Conservation (phyloP, 2,888 invertebrate genomes). For the Troilus luridus region DNA sequence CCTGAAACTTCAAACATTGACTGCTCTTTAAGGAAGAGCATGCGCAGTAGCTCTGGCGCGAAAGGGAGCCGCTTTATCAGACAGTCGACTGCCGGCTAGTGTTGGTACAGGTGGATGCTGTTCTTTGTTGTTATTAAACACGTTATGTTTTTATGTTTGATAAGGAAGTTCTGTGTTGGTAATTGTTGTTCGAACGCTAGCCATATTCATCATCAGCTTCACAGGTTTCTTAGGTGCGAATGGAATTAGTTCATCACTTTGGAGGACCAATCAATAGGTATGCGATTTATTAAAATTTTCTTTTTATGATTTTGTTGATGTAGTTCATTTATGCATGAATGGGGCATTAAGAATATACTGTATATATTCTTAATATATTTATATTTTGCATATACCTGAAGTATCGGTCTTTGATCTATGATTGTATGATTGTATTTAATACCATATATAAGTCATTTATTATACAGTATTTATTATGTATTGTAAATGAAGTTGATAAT, state of each 20-base stretch:
- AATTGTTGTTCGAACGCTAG: not conserved
- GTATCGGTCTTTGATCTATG: not conserved
- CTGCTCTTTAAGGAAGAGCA: constrained; percentile 20
- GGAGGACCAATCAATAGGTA: constrained; percentile 50
- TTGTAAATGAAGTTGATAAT: too few relatives aligned
- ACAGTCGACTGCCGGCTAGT: constrained; percentile 27
- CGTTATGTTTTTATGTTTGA: constrained; percentile 31
- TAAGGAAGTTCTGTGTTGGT: not conserved
- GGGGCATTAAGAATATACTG: not conserved
- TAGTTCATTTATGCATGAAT: not conserved
- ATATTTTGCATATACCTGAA: too few relatives aligned
- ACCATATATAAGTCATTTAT: too few relatives aligned
- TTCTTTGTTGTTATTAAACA: not conserved
- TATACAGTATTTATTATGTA: too few relatives aligned
- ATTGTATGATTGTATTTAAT: not conserved
- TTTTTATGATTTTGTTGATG: not conserved
- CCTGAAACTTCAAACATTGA: constrained; percentile 20
- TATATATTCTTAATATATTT: too few relatives aligned
- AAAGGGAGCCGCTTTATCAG: constrained; percentile 27
- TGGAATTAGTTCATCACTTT: constrained; percentile 55
- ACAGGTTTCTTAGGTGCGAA: constrained; percentile 46
- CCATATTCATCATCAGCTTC: not conserved
- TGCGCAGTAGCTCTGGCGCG: constrained; percentile 30
- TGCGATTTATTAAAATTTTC: not conserved
- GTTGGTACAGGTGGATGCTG: not conserved